phyloP scores from a whole-genome alignment of 1,140 invertebrate genomes.

The Lerema accius region DNA sequence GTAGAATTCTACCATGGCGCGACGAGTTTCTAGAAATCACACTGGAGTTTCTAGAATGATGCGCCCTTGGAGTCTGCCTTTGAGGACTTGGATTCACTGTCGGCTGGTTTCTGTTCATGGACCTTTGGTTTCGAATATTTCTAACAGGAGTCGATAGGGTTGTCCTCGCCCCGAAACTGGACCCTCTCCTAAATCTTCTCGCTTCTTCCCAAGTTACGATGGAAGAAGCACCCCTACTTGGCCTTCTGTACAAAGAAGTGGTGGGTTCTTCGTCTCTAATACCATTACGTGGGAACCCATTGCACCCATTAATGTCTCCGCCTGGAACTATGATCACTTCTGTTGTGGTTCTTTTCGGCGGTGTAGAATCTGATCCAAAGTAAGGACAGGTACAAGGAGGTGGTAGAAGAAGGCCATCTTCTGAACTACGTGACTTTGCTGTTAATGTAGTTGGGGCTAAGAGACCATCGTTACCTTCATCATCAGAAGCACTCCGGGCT shows the following conservation, averaged over 20 bases:
- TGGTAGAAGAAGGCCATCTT: constrained; percentile 84
- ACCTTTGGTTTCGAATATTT: constrained; percentile 69
- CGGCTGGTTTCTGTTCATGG: constrained; percentile 60
- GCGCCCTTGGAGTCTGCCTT: constrained; percentile 84
- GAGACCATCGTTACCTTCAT: constrained; percentile 71
- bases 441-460: constrained; percentile 64
- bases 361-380: constrained; percentile 85
- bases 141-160: constrained; percentile 70
- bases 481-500: constrained; percentile 73
- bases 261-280: constrained; percentile 76
- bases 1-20: constrained; percentile 90
- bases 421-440: constrained; percentile 70
- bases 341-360: constrained; percentile 68
- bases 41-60: constrained; percentile 89
- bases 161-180: constrained; percentile 84
- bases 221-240: constrained; percentile 70
- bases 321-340: constrained; percentile 76
- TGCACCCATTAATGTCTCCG: constrained; percentile 69
- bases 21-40: constrained; percentile 91
- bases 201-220: constrained; percentile 86
- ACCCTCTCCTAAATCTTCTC: constrained; percentile 78
- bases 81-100: constrained; percentile 82
- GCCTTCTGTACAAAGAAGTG: constrained; percentile 66
- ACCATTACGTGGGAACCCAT: constrained; percentile 68
- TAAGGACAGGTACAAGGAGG: constrained; percentile 91